These are phyloP conservation scores for Apogon hyalosoma DNA, from an alignment of 2,797 vertebrate species.

Conservation along the genomic window DNA sequence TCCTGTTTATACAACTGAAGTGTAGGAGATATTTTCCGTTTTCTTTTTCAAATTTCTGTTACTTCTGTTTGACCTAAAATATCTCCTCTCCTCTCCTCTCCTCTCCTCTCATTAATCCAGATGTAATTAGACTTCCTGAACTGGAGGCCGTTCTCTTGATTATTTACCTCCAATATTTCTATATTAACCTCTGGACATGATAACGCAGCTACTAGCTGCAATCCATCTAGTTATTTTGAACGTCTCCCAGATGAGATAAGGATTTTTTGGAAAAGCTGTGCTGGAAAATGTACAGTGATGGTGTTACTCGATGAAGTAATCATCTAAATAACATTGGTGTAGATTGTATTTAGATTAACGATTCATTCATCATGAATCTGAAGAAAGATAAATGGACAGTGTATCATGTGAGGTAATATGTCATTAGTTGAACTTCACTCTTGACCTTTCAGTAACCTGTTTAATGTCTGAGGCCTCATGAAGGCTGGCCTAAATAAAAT, in stretches of 20 bases:
- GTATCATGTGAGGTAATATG: constrained; percentile 38
- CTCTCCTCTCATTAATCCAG: neutral
- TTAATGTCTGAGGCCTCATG: constrained; percentile 20
- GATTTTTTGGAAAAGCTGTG: constrained; percentile 23
- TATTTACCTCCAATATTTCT: constrained; percentile 20
- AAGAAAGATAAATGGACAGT: constrained; percentile 51
- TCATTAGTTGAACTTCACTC: constrained; percentile 24
- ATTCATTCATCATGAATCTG: constrained; percentile 38
- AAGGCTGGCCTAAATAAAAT: constrained; percentile 16
- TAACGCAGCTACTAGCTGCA: constrained; percentile 42
- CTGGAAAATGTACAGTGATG: constrained; percentile 48
- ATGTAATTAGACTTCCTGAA: neutral
- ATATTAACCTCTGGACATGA: constrained; percentile 32
- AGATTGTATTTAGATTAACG: constrained; percentile 62
- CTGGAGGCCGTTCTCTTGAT: constrained; percentile 14
- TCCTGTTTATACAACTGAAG: neutral
- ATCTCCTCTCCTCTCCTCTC: too few relatives aligned
- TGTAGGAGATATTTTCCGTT: neutral
- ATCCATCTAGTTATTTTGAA: constrained; percentile 46
- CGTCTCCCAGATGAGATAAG: constrained; percentile 45
- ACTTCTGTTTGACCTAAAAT: neutral
- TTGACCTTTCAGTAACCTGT: constrained; percentile 51
- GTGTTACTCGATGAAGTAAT: constrained; percentile 37
- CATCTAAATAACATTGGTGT: constrained; percentile 43
- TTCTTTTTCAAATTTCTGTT: neutral